A percentile compares a stretch with the other conserved stretches of the same genome.
Conservation (phyloP, 2,888 invertebrate genomes). For the Caenorhabditis uteleia region DNA sequence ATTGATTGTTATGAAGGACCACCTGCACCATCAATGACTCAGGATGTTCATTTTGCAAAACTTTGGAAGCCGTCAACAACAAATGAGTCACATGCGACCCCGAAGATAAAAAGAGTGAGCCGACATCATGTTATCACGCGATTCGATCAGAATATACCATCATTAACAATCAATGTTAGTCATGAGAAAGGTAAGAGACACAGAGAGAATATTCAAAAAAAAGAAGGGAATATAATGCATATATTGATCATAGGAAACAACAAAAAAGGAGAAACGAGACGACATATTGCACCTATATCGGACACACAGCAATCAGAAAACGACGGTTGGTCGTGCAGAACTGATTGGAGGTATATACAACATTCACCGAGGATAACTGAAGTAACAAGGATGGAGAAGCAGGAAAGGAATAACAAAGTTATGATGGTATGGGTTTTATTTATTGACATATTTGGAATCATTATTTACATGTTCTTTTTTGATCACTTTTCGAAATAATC, state of each 20-base stretch:
- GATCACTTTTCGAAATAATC: not conserved
- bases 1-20: not conserved
- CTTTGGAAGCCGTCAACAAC: not conserved
- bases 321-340: constrained; percentile 2
- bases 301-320: too few relatives aligned
- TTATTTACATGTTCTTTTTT: not conserved
- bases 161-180: constrained; percentile 1
- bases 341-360: constrained; percentile 4
- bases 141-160: not conserved
- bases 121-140: constrained; percentile 2
- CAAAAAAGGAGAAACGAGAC: too few relatives aligned
- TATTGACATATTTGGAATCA: too few relatives aligned
- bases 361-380: not conserved
- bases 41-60: not conserved
- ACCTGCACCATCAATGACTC: not conserved
- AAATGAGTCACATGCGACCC: not conserved
- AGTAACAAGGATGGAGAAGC: not conserved
- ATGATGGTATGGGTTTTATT: too few relatives aligned
- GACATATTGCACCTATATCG: too few relatives aligned
- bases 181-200: too few relatives aligned
- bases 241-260: not conserved
- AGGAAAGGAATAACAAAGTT: not conserved
- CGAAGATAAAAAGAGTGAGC: too few relatives aligned
- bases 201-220: not conserved
- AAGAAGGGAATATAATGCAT: not conserved